Evolutionary conservation across 2,888 invertebrate species (phyloP), one percentile per base, ranked within the genome.

Genomic region (Spodoptera littoralis): DNA sequence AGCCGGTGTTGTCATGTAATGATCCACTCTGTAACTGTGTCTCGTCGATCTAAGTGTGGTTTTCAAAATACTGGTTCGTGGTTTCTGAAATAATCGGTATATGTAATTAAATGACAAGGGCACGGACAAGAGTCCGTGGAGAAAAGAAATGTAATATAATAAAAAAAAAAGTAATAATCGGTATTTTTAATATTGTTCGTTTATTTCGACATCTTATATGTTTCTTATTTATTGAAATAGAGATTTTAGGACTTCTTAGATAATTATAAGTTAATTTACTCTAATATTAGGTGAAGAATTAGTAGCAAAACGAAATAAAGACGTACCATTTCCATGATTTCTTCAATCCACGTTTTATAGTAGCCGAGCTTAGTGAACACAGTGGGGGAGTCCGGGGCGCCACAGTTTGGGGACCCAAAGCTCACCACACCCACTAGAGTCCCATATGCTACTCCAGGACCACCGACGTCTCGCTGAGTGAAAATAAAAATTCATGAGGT

Each of bases 351-450:
- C 1, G 88, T 81, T 1, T 77, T 48, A 60, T 92, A 93, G 76
- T 79, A 88, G 0, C 92, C 93, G 2, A 93, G 24, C 64, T 91
- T 92, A 48, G 90, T 92, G 76, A 93, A 93, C 41, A 94, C 93
- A 0, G 93, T 93, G 0, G 93, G 93, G 0, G 90, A 84, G 30
- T 92, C 90, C 0, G 84, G 83, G 0, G 88, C 80, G 0, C 93
- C 93, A 41, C 93, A 93, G 1, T 80, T 79, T 0, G 91, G 90
- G 0, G 92, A 87, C 0, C 93, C 93, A 56, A 92, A 93, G 70
- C 92, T 92, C 36, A 91, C 80, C 0, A 93, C 85, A 0, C 93
- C 93, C 12, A 82, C 50, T 8, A 94, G 81, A 2, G 70, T 70
- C 0, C 90, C 88, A 3, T 74, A 66, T 0, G 80, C 81, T 0